Percentiles rank a stretch among this genome's conserved stretches.
Conservation (phyloP, 2,113 vertebrate genomes). For the Cnemophilus loriae region DNA sequence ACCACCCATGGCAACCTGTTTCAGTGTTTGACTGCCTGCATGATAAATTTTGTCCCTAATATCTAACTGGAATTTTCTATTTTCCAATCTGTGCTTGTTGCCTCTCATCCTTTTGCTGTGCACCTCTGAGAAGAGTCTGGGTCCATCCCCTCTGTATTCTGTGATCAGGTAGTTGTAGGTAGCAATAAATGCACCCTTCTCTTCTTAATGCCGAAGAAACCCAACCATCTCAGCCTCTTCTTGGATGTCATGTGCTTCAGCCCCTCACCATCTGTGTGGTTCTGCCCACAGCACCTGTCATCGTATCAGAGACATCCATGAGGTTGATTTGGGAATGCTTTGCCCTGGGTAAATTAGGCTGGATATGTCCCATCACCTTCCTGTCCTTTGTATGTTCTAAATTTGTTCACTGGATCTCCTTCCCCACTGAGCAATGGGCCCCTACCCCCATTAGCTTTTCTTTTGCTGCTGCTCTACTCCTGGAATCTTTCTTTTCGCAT, state of each 20-base stretch:
- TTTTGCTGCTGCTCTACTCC: not conserved
- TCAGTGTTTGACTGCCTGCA: not conserved
- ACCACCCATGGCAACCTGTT: not conserved
- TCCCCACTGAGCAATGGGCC: not conserved
- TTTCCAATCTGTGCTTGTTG: not conserved
- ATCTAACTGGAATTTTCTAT: not conserved
- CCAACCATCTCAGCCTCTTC: not conserved
- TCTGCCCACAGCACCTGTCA: not conserved
- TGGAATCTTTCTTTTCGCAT: not conserved
- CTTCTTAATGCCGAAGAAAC: not conserved
- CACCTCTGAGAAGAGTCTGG: not conserved
- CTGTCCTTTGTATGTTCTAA: not conserved
- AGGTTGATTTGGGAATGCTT: not conserved
- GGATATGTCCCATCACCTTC: not conserved
- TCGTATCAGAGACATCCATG: rapidly evolving
- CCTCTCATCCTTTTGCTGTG: not conserved
- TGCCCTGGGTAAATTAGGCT: not conserved
- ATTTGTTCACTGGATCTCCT: not conserved
- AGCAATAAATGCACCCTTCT: not conserved
- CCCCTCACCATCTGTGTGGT: rapidly evolving
- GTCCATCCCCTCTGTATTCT: not conserved
- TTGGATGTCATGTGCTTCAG: not conserved
- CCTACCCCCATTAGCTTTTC: not conserved
- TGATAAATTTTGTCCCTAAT: not conserved
- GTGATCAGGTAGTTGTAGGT: not conserved